Conservation (phyloP, 2,113 vertebrate species). For the Eretmodus cyanostictus region DNA sequence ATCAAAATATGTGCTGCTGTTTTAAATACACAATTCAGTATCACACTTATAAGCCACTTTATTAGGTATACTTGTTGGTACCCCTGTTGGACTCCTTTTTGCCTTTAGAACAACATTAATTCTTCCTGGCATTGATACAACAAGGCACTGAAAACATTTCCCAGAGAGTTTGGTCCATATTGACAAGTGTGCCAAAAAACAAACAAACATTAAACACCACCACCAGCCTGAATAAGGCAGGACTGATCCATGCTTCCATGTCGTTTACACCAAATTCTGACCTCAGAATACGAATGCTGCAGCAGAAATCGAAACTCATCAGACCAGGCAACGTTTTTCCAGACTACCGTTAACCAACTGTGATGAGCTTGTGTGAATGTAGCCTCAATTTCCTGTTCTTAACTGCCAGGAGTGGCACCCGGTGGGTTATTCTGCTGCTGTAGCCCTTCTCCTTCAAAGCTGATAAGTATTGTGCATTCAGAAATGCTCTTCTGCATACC, state of each 20-base stretch:
- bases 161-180: background rate
- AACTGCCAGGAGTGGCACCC: background rate
- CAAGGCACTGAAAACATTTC: background rate
- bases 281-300: background rate
- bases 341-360: background rate
- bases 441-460: background rate
- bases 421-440: background rate
- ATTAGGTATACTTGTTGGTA: background rate
- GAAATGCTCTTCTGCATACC: background rate
- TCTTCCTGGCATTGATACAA: background rate
- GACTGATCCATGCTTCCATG: background rate
- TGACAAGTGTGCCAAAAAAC: background rate
- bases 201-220: background rate
- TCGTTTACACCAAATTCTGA: background rate
- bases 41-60: background rate
- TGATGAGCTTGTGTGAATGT: background rate
- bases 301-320: background rate
- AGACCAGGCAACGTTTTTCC: background rate
- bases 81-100: background rate
- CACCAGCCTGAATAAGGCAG: background rate
- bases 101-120: background rate
- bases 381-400: background rate
- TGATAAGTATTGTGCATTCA: background rate
- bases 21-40: background rate
- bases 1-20: background rate